These are phyloP conservation scores for Xiphophorus couchianus DNA, from an alignment of 2,113 vertebrate species.

Conservation along the genomic window DNA sequence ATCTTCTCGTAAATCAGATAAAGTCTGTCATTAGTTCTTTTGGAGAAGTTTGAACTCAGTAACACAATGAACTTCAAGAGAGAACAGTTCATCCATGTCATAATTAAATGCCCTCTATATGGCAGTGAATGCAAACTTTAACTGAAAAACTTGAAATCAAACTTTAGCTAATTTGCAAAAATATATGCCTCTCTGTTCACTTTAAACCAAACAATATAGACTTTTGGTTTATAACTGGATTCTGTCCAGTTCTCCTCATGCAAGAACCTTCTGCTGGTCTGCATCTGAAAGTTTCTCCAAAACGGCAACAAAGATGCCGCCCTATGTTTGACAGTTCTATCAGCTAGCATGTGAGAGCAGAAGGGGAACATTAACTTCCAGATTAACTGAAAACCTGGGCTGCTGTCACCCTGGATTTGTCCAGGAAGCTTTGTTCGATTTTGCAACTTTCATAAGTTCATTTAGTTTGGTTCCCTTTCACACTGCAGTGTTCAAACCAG, in stretches of 20 bases:
- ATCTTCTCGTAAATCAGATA: not conserved
- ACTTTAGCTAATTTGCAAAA: not conserved
- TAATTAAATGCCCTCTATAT: not conserved
- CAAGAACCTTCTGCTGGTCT: not conserved
- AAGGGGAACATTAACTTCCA: too few species aligned
- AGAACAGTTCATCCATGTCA: too few species aligned
- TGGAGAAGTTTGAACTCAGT: not conserved
- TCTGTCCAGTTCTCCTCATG: not conserved
- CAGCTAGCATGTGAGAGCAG: not conserved
- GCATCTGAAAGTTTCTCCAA: not conserved
- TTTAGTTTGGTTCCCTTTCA: too few species aligned
- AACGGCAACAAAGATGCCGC: too few species aligned
- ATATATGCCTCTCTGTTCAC: not conserved
- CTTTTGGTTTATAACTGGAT: not conserved
- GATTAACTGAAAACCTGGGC: too few species aligned
- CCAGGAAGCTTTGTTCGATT: too few species aligned
- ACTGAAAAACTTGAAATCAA: not conserved
- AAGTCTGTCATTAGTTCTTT: not conserved
- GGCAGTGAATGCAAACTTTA: not conserved
- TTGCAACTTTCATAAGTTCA: too few species aligned
- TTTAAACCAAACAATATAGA: not conserved
- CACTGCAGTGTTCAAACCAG: too few species aligned
- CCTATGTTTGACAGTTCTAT: not conserved
- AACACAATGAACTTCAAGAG: too few species aligned
- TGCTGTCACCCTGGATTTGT: too few species aligned